Evolutionary conservation across 2,113 vertebrate genomes (phyloP).

Genomic region (Petrocephalus microphthalmus): DNA sequence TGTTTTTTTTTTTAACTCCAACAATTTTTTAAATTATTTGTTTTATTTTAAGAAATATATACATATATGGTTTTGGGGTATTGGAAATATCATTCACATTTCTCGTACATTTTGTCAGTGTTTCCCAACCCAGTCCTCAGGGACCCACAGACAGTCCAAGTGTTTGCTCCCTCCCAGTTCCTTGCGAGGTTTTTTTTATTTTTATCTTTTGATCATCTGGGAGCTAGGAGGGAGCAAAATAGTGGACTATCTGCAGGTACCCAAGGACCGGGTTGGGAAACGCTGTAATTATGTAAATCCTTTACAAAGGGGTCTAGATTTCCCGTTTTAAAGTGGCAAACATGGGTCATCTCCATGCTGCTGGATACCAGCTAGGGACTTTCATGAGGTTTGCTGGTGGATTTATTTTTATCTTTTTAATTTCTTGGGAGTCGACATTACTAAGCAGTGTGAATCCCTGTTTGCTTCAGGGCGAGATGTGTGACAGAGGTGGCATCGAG

Average conservation of each 20-base stretch:
- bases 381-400: constrained; percentile 77
- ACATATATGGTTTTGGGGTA: constrained; percentile 37
- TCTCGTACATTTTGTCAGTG: constrained; percentile 14
- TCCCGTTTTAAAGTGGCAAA: constrained; percentile 43
- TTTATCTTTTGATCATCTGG: no score
- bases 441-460: constrained; percentile 97
- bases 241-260: not conserved
- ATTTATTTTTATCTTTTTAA: constrained; percentile 62
- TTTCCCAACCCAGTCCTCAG: not conserved
- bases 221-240: not conserved
- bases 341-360: constrained; percentile 76
- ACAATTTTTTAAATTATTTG: constrained; percentile 27
- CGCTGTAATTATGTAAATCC: constrained; percentile 2
- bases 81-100: constrained; percentile 18
- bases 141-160: not conserved
- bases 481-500: constrained; percentile 94
- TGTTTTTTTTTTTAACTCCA: constrained; percentile 43
- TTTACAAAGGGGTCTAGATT: constrained; percentile 10
- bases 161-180: not conserved
- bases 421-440: constrained; percentile 85
- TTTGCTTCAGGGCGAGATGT: constrained; percentile 98
- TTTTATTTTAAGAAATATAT: constrained; percentile 37
- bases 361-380: constrained; percentile 72
- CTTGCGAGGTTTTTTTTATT: not conserved
- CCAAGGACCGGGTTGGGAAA: not conserved